phyloP scores from a whole-genome alignment of 2,113 vertebrate genomes.

The Oriolus oriolus region DNA sequence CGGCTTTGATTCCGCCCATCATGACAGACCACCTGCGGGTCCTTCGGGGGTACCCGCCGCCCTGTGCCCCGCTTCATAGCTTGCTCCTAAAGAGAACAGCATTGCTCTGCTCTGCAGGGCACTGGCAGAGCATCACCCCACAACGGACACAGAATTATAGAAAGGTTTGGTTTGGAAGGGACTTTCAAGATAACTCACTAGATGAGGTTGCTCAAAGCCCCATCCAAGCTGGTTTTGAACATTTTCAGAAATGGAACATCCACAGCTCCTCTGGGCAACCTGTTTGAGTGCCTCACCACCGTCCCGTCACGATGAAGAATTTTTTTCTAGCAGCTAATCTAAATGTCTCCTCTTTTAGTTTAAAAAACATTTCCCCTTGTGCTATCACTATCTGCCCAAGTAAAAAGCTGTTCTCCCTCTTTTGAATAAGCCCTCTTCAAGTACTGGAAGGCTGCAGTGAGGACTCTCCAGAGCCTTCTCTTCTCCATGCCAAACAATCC shows the following conservation, averaged over 20 bases:
- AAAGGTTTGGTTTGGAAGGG: not conserved
- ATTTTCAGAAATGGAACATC: not conserved
- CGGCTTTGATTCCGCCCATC: rapidly evolving
- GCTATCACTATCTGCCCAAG: not conserved
- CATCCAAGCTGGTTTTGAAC: not conserved
- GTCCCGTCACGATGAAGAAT: not conserved
- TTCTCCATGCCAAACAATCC: not conserved
- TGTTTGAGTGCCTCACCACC: not conserved
- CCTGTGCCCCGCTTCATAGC: rapidly evolving
- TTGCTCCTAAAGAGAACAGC: not conserved
- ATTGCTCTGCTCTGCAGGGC: rapidly evolving
- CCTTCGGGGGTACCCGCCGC: rapidly evolving
- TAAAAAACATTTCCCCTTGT: not conserved
- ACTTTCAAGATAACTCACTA: not conserved
- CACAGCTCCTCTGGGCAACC: not conserved
- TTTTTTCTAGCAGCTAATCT: not conserved
- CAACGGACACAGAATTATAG: not conserved
- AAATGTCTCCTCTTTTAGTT: not conserved
- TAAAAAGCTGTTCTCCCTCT: not conserved
- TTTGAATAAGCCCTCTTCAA: not conserved
- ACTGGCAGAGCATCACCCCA: not conserved
- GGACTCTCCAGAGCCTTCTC: not conserved
- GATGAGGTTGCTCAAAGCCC: not conserved
- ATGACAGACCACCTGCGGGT: rapidly evolving
- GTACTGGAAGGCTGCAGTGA: not conserved